Evolutionary conservation across 2,888 invertebrate genomes (phyloP), one percentile per base, ranked within the genome.

Genomic region (Ferrisia virgata): DNA sequence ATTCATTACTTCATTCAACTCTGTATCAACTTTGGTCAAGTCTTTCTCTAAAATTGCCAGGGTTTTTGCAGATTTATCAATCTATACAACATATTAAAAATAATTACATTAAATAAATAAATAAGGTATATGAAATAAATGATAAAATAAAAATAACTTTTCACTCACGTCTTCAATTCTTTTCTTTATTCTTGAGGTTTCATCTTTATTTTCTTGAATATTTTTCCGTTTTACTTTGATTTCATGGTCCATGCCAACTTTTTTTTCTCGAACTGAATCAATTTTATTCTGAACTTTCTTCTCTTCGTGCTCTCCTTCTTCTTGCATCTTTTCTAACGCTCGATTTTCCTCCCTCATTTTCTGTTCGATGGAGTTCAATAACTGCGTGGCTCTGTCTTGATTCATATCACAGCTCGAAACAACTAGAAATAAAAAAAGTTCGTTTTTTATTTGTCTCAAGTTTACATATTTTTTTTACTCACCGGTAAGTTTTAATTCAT

Each of bases 231-330:
- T 93, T 22, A 91, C 90, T 2, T 90, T 88, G 84, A 93, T 91
- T 87, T 92, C 92, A 87, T 93, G 93, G 87, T 93, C 93, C 47
- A 93, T 90, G 85, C 92, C 91, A 0, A 92, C 91, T 88, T 92
- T 89, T 47, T 90, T 89, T 31, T 90, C 90, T 72, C 92, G 89
- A 58, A 89, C 86, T 33, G 87, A 87, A 88, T 93, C 92, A 58
- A 93, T 91, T 86, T 89, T 88, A 15, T 87, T 87, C 87, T 93
- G 93, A 11, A 92, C 88, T 39, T 89, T 87, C 25, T 89, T 90
- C 86, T 92, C 92, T 85, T 90, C 89, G 47, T 87, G 87, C 79
- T 90, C 89, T 82, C 89, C 88, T 72, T 89, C 87, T 6, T 85
- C 85, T 83, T 89, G 87, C 0, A 87, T 78, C n/a, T 87, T 87